phyloP scores from a whole-genome alignment of 92 coral and sea anemone species.

The Phenganax stokvisi region DNA sequence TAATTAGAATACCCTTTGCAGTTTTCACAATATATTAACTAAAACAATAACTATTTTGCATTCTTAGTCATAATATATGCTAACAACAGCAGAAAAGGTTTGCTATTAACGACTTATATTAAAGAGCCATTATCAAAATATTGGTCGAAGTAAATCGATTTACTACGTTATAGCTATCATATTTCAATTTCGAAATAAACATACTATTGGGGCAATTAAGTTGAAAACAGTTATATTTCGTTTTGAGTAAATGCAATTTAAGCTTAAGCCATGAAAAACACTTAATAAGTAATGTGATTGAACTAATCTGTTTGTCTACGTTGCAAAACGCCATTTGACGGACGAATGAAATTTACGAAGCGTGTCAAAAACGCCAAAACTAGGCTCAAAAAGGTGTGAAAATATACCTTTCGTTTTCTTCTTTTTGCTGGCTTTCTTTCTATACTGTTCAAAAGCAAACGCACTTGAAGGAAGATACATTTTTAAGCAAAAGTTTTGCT shows the following conservation, averaged over 20 bases:
- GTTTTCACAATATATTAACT: not conserved
- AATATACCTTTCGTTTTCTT: slow-evolving; percentile 27
- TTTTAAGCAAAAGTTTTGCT: not conserved
- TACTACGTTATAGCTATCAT: slow-evolving; percentile 4
- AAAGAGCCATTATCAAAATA: not conserved
- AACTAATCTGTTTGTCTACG: not conserved
- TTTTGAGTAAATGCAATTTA: not conserved
- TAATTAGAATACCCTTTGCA: not conserved
- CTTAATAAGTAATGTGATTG: not conserved
- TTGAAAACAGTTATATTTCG: not conserved
- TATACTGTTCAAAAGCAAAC: slow-evolving; percentile 10
- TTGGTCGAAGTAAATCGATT: not conserved
- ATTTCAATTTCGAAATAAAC: slow-evolving; percentile 18
- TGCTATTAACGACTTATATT: not conserved
- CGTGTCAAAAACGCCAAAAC: not conserved
- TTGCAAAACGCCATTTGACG: slow-evolving; percentile 26
- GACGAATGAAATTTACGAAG: not conserved
- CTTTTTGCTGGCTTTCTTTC: slow-evolving; percentile 6
- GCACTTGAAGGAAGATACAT: slow-evolving; percentile 38
- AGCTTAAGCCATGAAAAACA: not conserved
- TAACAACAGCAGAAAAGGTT: not conserved
- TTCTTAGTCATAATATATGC: not conserved
- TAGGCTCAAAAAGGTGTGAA: not conserved
- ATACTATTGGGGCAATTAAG: not conserved
- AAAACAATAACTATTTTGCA: not conserved